These are phyloP conservation scores for Lepidocolaptes lacrymiger DNA, from an alignment of 2,797 vertebrate genomes.

Conservation along the genomic window DNA sequence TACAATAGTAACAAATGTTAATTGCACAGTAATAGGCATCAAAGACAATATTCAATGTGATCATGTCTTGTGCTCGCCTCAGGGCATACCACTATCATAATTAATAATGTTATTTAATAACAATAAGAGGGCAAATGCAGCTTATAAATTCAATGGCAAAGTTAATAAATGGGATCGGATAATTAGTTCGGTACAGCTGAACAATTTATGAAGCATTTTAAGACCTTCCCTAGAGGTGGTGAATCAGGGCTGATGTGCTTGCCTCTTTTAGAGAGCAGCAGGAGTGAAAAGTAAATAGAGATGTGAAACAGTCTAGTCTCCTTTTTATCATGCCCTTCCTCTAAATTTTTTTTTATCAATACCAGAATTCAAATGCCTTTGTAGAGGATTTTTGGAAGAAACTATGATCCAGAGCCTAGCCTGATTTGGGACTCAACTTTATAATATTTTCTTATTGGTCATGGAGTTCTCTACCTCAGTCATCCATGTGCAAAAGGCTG, in stretches of 20 bases:
- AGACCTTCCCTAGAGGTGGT: neutral
- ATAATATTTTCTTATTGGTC: neutral
- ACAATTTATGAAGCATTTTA: neutral
- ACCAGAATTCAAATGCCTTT: neutral
- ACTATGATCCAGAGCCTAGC: neutral
- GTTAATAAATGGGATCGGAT: neutral
- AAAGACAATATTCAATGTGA: neutral
- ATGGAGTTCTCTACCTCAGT: neutral
- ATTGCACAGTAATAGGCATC: neutral
- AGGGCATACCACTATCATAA: neutral
- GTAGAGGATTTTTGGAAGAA: neutral
- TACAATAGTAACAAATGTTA: neutral
- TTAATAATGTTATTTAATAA: neutral
- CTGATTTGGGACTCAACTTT: neutral
- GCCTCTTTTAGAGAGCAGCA: neutral
- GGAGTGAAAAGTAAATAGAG: neutral
- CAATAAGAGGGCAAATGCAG: neutral
- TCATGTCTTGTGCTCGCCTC: neutral
- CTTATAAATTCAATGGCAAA: neutral
- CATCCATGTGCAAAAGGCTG: neutral
- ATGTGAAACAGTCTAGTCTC: neutral
- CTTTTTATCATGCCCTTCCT: neutral
- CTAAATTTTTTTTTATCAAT: neutral
- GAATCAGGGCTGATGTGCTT: neutral
- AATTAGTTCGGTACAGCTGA: neutral